Conservation (phyloP, 2,113 vertebrate genomes). For the Sander vitreus region DNA sequence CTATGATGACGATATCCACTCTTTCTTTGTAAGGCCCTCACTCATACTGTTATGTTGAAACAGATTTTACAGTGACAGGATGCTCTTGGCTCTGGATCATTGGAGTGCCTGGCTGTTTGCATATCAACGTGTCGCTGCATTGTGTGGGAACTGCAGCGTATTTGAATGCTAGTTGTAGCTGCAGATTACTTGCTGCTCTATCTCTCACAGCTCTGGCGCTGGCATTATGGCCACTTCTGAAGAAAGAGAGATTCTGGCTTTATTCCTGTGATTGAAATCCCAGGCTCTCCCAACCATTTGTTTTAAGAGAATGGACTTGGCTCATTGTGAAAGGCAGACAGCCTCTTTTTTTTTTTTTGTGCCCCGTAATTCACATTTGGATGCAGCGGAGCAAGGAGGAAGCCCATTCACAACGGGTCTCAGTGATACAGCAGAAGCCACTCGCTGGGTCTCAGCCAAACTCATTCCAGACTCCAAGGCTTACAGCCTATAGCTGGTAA, state of each 20-base stretch:
- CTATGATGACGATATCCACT: not conserved
- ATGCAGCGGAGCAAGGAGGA: constrained; percentile 44
- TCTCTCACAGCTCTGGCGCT: not conserved
- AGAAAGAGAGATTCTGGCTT: constrained; percentile 37
- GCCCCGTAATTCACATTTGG: constrained; percentile 40
- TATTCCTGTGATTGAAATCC: constrained; percentile 63
- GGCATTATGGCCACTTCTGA: constrained; percentile 28
- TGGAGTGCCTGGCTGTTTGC: not conserved
- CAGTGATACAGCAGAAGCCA: constrained; percentile 32
- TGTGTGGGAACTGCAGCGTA: not conserved
- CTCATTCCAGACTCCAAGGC: constrained; percentile 49
- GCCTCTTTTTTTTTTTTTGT: constrained; percentile 6
- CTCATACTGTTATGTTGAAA: not conserved
- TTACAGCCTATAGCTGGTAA: constrained; percentile 46
- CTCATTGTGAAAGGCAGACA: constrained; percentile 49
- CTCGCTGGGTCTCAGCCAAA: constrained; percentile 58
- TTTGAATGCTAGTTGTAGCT: not conserved
- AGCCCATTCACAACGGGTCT: constrained; percentile 27
- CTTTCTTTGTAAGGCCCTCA: not conserved
- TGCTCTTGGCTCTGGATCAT: not conserved
- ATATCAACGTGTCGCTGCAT: not conserved
- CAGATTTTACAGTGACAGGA: not conserved
- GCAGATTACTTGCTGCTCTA: not conserved
- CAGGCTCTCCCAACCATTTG: constrained; percentile 42
- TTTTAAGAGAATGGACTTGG: constrained; percentile 53